Base-by-base conservation (phyloP, 64 coral and sea anemone genomes). In the Orbicella faveolata region DNA sequence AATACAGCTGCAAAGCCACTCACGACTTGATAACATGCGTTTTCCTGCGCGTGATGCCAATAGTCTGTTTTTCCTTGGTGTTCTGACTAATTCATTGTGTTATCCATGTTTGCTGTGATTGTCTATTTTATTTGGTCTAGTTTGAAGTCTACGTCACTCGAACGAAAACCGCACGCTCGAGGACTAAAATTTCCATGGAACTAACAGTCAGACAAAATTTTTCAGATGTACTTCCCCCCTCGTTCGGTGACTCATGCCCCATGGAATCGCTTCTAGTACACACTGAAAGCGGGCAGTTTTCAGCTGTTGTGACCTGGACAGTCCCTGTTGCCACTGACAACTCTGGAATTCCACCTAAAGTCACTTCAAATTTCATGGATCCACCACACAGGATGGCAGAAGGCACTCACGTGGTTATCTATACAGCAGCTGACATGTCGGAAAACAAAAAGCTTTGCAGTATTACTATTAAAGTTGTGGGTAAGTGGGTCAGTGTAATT, bases 281-380 rank as follows among this genome's bases (percentile, higher is more conserved):
- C 67, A 34, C 81, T 41, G 36, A 48, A 37, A 41, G 17, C 44
- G 36, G 21, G 13, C 13, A 16, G 20, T 68, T 84, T 44, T 84
- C 81, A 44, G 81, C 81, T 51, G 4, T 84, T 33, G 51, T 90
- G 2, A 90, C 82, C 44, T 90, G 89, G 89, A 80, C 51, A 19
- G 67, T 81, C n/a, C 89, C 89, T 6, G 39, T 73, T 72, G 89
- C 69, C 20, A 80, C 34, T 37, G 89, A 90, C 52, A 90, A 83
- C 51, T 90, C 89, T 52, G 78, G 89, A 11, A 34, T 20, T 59
- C 53, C 55, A 18, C 63, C 67, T 21, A 30, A 55, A 74, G 61
- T 73, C 14, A 36, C 53, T 33, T 61, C 89, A 82, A 20, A 73
- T 34, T 61, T 74, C 19, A 63, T 75, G 64, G 65, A 73, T 11